Evolutionary conservation across 2,797 vertebrate genomes (phyloP).

Genomic region (Oryzias sinensis): DNA sequence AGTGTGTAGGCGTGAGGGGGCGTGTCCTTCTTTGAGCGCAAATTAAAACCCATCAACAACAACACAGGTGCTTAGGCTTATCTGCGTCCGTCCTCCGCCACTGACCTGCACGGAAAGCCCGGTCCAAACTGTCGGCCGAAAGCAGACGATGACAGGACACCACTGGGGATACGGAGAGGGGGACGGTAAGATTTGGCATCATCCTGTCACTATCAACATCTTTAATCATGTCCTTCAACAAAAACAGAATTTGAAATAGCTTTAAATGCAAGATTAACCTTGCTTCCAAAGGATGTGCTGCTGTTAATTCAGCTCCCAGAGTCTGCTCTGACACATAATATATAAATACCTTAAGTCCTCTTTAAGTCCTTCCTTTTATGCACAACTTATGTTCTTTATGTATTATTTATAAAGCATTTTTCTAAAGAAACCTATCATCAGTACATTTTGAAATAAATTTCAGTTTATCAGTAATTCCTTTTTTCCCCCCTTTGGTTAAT

Average conservation of each 20-base stretch:
- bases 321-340: too few species aligned
- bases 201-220: background rate
- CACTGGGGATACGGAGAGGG: conserved; percentile 92
- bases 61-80: conserved; percentile 4
- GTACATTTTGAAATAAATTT: too few species aligned
- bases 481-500: too few species aligned
- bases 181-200: conserved; percentile 83
- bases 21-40: conserved; percentile 37
- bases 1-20: conserved; percentile 57
- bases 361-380: too few species aligned
- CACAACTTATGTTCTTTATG: too few species aligned
- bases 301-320: conserved; percentile 20
- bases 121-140: conserved; percentile 2
- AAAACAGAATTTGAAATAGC: conserved; percentile 18
- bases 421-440: too few species aligned
- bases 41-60: conserved; percentile 46
- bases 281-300: conserved; percentile 46
- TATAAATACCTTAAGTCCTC: too few species aligned
- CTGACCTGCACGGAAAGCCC: background rate
- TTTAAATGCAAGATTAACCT: conserved; percentile 71
- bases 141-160: conserved; percentile 82
- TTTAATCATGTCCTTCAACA: background rate
- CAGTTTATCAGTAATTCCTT: too few species aligned
- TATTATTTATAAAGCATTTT: too few species aligned
- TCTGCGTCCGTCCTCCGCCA: conserved; percentile 13